Evolutionary conservation across 2,113 vertebrate genomes (phyloP).

Genomic region (Polyodon spathula): DNA sequence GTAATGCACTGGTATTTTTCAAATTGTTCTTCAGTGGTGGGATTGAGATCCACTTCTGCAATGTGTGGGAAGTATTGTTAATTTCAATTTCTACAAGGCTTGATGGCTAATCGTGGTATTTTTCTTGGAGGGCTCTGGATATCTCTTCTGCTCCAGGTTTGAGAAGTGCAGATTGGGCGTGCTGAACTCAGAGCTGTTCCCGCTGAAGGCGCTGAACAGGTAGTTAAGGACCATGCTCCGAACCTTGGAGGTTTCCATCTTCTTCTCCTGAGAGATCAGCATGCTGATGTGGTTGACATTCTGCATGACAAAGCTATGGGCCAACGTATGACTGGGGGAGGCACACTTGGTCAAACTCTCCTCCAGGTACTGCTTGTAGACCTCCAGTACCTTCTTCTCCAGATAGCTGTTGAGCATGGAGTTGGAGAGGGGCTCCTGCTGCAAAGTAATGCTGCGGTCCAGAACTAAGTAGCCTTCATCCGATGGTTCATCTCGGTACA

Average conservation of each 20-base stretch:
- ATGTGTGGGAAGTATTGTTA: no score
- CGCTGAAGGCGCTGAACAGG: slow-evolving; percentile 31
- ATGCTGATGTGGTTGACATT: slow-evolving; percentile 48
- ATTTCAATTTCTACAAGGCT: no score
- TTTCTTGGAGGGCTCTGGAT: background rate
- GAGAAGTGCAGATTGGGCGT: slow-evolving; percentile 75
- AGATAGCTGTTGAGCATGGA: slow-evolving; percentile 72
- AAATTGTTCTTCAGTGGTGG: no score
- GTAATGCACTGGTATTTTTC: no score
- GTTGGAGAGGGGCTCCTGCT: slow-evolving; percentile 68
- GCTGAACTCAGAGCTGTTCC: slow-evolving; percentile 63
- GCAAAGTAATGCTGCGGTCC: slow-evolving; percentile 51
- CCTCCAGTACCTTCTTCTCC: slow-evolving; percentile 71
- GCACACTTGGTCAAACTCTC: slow-evolving; percentile 64
- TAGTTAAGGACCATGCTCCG: slow-evolving; percentile 43
- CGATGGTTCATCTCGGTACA: background rate
- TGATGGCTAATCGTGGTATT: background rate
- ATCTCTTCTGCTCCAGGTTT: slow-evolving; percentile 20
- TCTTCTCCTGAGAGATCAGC: slow-evolving; percentile 49
- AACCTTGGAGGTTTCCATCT: slow-evolving; percentile 36
- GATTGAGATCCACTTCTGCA: no score
- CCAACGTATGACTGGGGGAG: slow-evolving; percentile 59
- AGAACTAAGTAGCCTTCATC: slow-evolving; percentile 54
- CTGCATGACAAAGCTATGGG: slow-evolving; percentile 53
- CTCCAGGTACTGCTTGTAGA: slow-evolving; percentile 78